A percentile compares a stretch with the other conserved stretches of the same genome.
Conservation (phyloP, 2,888 invertebrate species). For the Athalia circularis region DNA sequence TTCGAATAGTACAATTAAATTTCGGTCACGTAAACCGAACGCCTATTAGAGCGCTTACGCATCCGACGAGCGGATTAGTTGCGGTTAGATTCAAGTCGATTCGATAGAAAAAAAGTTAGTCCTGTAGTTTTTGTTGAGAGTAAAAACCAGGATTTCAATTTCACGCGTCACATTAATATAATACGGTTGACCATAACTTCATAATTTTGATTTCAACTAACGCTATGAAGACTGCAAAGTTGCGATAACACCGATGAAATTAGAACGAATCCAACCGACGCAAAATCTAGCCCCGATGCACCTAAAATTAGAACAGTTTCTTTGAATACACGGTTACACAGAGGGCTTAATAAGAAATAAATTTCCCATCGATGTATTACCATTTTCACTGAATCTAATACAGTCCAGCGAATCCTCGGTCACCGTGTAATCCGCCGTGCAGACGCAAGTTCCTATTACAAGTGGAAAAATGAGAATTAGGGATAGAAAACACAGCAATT, state of each 20-base stretch:
- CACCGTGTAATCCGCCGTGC: conserved; percentile 62
- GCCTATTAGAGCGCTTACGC: no score
- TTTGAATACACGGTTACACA: background rate
- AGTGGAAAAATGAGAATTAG: conserved; percentile 37
- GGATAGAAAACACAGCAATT: conserved; percentile 7
- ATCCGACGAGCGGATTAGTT: no score
- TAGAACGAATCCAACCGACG: background rate
- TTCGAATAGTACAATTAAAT: no score
- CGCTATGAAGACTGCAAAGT: background rate
- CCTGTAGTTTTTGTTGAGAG: no score
- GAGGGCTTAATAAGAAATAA: background rate
- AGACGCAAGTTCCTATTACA: conserved; percentile 61
- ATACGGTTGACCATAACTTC: no score
- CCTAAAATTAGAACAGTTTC: background rate
- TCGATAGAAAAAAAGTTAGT: no score
- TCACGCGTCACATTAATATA: no score
- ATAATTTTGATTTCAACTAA: background rate
- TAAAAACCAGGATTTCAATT: no score
- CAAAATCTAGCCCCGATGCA: background rate
- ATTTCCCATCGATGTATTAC: conserved; percentile 49
- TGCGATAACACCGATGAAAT: background rate
- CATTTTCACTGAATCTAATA: conserved; percentile 62
- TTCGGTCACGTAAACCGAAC: no score
- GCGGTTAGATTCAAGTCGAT: no score
- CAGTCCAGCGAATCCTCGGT: conserved; percentile 62